phyloP scores from a whole-genome alignment of 2,113 vertebrate species.

The Cyprinodon tularosa region DNA sequence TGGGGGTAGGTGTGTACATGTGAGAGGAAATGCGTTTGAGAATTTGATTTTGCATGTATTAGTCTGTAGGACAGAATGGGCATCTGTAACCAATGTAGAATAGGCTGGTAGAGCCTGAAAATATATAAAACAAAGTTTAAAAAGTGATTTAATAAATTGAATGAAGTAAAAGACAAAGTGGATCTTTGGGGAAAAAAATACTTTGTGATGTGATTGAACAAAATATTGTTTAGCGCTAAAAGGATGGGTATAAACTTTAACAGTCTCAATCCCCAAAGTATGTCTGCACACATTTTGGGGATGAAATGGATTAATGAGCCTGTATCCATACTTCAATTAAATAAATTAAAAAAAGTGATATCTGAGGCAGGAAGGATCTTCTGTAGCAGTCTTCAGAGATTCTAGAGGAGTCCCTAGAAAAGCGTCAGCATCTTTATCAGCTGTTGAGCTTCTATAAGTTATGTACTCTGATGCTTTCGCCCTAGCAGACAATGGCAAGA shows the following conservation, averaged over 20 bases:
- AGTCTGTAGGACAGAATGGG: background rate
- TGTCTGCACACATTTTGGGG: background rate
- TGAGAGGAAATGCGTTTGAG: slow-evolving; percentile 12
- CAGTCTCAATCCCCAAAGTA: background rate
- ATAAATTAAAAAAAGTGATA: no score
- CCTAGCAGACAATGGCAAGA: no score
- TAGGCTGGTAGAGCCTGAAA: slow-evolving; percentile 1
- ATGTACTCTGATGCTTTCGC: no score
- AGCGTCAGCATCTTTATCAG: no score
- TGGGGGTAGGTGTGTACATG: slow-evolving; percentile 44
- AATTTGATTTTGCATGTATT: background rate
- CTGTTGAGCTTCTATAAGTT: no score
- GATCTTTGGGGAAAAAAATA: background rate
- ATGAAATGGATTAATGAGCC: no score
- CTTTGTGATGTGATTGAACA: background rate
- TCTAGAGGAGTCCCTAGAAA: no score
- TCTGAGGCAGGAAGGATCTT: no score
- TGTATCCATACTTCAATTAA: no score
- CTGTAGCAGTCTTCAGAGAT: no score
- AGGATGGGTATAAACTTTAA: slow-evolving; percentile 9
- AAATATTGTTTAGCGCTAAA: slow-evolving; percentile 16
- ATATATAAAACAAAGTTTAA: slow-evolving; percentile 14
- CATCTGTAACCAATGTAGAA: slow-evolving; percentile 17
- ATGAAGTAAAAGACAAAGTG: background rate
- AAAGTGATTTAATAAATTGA: slow-evolving; percentile 56